A percentile compares a stretch with the other conserved stretches of the same genome.
These are phyloP conservation scores for Mus spretus DNA, from an alignment of 2,797 vertebrate species.

Conservation along the genomic window DNA sequence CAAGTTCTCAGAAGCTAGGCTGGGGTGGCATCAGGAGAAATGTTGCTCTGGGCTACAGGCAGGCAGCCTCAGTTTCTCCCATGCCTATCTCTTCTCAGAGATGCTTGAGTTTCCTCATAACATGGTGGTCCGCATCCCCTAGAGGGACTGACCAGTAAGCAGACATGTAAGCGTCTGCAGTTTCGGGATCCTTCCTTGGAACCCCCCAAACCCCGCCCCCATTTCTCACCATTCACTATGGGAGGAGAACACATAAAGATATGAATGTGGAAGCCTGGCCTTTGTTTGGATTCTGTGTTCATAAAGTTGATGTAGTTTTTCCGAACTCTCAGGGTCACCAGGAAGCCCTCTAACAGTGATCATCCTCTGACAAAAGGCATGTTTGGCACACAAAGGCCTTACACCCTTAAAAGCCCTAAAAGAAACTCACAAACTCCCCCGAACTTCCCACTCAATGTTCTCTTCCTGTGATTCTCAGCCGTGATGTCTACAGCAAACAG, in stretches of 20 bases:
- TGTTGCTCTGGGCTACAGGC: background rate
- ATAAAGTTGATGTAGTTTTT: background rate
- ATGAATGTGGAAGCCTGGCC: background rate
- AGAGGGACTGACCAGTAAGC: background rate
- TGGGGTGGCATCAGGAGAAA: background rate
- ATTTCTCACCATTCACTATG: background rate
- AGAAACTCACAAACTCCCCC: slow-evolving; percentile 55
- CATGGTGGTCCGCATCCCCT: background rate
- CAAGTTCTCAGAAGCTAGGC: background rate
- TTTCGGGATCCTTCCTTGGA: background rate
- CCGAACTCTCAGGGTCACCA: background rate
- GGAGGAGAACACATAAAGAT: background rate
- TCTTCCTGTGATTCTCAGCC: slow-evolving; percentile 75
- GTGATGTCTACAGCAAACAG: slow-evolving; percentile 76
- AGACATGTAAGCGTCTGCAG: background rate
- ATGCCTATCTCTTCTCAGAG: background rate
- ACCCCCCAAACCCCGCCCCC: background rate
- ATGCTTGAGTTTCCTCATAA: background rate
- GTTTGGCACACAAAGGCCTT: slow-evolving; percentile 71
- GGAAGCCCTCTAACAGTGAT: background rate
- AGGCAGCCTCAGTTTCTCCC: background rate
- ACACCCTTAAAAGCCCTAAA: slow-evolving; percentile 67
- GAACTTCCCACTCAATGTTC: slow-evolving; percentile 48
- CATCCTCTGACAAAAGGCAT: slow-evolving; percentile 53
- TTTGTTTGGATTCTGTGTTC: background rate